Evolutionary conservation across 2,888 invertebrate genomes (phyloP).

Genomic region (Mechanitis messenoides): DNA sequence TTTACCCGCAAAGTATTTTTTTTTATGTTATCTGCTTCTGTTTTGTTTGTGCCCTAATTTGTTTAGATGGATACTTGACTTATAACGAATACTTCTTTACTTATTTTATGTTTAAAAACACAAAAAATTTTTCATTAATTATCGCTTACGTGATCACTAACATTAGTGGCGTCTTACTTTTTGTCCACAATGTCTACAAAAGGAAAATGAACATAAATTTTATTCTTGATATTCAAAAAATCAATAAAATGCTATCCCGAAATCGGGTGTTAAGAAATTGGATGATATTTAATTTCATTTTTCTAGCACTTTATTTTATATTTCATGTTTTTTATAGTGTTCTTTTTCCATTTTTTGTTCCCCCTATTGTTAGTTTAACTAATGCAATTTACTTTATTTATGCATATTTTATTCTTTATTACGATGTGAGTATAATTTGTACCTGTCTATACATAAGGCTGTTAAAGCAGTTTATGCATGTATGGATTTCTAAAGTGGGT

Average conservation of each 20-base stretch:
- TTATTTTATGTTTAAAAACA: background rate
- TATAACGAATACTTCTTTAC: background rate
- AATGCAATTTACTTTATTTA: background rate
- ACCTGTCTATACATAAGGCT: conserved; percentile 18
- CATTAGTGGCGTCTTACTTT: conserved; percentile 12
- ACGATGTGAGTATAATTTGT: conserved; percentile 20
- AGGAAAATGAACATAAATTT: conserved; percentile 10
- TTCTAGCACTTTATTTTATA: background rate
- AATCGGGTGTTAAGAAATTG: conserved; percentile 11
- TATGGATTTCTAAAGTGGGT: conserved; percentile 16
- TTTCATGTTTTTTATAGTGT: background rate
- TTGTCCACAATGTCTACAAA: conserved; percentile 15
- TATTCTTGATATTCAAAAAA: conserved; percentile 21
- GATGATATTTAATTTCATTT: conserved; percentile 12
- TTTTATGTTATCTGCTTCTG: conserved; percentile 10
- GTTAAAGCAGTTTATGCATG: conserved; percentile 8
- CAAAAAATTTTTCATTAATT: conserved; percentile 3
- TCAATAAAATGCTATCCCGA: conserved; percentile 1
- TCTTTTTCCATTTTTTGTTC: background rate
- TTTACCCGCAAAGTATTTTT: conserved; percentile 12
- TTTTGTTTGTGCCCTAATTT: conserved; percentile 8
- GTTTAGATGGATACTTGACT: no score
- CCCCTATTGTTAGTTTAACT: background rate
- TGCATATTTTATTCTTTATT: conserved; percentile 12
- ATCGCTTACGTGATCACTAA: background rate